These are phyloP conservation scores for Ophion ventricosus DNA, from an alignment of 2,888 invertebrate genomes.

Conservation along the genomic window DNA sequence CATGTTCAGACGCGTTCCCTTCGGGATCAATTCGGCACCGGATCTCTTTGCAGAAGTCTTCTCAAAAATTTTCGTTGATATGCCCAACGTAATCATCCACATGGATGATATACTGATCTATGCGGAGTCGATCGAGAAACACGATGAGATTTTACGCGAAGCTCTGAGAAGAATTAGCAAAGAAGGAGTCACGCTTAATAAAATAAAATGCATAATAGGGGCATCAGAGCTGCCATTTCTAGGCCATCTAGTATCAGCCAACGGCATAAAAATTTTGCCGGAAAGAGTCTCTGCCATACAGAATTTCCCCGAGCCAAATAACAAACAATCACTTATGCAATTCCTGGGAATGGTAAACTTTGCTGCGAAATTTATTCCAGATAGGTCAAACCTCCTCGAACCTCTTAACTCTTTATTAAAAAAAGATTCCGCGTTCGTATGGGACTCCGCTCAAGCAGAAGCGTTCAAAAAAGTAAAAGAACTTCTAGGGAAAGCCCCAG, in stretches of 20 bases:
- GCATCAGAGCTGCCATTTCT: conserved; percentile 65
- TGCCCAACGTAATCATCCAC: conserved; percentile 40
- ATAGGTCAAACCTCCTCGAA: neutral
- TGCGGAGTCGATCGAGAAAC: conserved; percentile 63
- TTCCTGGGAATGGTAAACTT: neutral
- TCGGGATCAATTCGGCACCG: conserved; percentile 68
- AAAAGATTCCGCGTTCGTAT: neutral
- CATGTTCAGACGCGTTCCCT: conserved; percentile 57
- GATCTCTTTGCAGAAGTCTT: conserved; percentile 63
- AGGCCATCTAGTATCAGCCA: conserved; percentile 67
- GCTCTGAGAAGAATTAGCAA: conserved; percentile 62
- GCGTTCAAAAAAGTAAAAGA: conserved; percentile 5
- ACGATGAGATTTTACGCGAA: conserved; percentile 61
- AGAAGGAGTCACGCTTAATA: conserved; percentile 67
- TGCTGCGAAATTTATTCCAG: neutral
- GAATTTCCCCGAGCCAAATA: too few relatives aligned
- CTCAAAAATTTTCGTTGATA: conserved; percentile 57
- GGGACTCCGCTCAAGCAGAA: neutral
- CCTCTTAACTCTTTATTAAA: neutral
- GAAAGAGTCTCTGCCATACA: conserved; percentile 67
- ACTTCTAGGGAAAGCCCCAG: neutral
- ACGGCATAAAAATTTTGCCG: conserved; percentile 60
- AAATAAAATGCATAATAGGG: conserved; percentile 70
- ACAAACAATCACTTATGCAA: neutral
- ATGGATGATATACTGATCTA: conserved; percentile 54